Evolutionary conservation across 2,888 invertebrate species (phyloP).

Genomic region (Ornithoptera priamus): DNA sequence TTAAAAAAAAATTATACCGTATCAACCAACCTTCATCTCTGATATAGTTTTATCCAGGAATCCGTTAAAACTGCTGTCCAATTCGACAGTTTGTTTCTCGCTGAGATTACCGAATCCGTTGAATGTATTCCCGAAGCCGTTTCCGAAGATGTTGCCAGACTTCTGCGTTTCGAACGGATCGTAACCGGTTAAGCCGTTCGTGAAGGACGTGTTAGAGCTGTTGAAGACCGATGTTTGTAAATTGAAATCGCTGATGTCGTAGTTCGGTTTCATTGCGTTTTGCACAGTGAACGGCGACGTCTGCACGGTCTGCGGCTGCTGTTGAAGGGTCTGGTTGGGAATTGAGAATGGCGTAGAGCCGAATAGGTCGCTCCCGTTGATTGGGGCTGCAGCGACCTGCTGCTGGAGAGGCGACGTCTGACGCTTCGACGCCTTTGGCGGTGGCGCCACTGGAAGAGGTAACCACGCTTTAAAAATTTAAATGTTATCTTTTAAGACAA

Average conservation of each 20-base stretch:
- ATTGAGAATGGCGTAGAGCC: constrained; percentile 87
- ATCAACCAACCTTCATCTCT: constrained; percentile 88
- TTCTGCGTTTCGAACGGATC: constrained; percentile 94
- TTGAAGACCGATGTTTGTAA: constrained; percentile 72
- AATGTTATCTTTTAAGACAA: no score
- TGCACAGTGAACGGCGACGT: constrained; percentile 44
- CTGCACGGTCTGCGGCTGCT: constrained; percentile 37
- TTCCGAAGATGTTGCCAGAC: constrained; percentile 64
- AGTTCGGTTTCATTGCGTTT: constrained; percentile 63
- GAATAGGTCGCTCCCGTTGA: constrained; percentile 86
- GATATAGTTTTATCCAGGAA: constrained; percentile 89
- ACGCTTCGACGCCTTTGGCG: constrained; percentile 87
- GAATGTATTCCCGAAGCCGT: constrained; percentile 62
- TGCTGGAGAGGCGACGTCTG: constrained; percentile 45
- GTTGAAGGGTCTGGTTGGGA: constrained; percentile 42
- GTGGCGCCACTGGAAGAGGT: constrained; percentile 88
- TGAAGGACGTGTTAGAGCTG: constrained; percentile 56
- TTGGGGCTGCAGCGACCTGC: constrained; percentile 50
- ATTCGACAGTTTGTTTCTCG: constrained; percentile 69
- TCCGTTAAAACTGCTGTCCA: constrained; percentile 85
- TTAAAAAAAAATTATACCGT: constrained; percentile 17
- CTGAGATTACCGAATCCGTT: constrained; percentile 73
- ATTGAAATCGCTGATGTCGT: constrained; percentile 72
- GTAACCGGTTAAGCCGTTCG: constrained; percentile 71
- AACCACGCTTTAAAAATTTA: no score